Evolutionary conservation across 1,140 invertebrate species (phyloP), one percentile per base, ranked within the genome.

Genomic region (Neodiprion fabricii): DNA sequence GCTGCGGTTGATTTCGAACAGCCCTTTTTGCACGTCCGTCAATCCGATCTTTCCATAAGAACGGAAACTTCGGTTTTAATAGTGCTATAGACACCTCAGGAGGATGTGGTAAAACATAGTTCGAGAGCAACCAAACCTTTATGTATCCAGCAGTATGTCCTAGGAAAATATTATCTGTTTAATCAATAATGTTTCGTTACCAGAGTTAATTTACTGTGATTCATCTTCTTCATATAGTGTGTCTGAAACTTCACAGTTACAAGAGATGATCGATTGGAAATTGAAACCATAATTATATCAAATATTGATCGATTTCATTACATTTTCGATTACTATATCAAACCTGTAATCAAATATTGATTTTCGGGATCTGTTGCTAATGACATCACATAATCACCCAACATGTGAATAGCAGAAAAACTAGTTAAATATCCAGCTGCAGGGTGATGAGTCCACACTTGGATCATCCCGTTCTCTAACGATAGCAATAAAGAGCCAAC

Each of bases 361-460:
- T 94, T 93, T 50, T 91, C 81, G 0, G 83, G 77, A 85, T 94
- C 93, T 0, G 92, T 92, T 48, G 90, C 83, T 84, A 95, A 90
- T 14, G 90, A 87, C 9, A 91, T 85, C 11, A 93, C 91, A 81
- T 92, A 94, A 84, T 95, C 93, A 1, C 90, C 91, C 2, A 87
- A 83, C 4, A 89, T 89, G 82, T 95, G 94, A 67, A 92, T 89
- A 9, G 90, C 91, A 68, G 89, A 89, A 80, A 94, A 94, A 1
- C 91, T 85, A 23, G 87, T 87, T 67, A 94, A 84, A 82, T 91
- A 92, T 14, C 91, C 91, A n/a, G 91, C 92, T 7, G 85, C 87
- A n/a, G 91, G 86, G 81, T 94, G 92, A 83, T 94, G 92, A 10
- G 92, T 93, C 92, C 93, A 95, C 1, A 92, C 88, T 86, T 94